phyloP scores from a whole-genome alignment of 2,797 vertebrate species.

The Enteromius afrohamiltoni region DNA sequence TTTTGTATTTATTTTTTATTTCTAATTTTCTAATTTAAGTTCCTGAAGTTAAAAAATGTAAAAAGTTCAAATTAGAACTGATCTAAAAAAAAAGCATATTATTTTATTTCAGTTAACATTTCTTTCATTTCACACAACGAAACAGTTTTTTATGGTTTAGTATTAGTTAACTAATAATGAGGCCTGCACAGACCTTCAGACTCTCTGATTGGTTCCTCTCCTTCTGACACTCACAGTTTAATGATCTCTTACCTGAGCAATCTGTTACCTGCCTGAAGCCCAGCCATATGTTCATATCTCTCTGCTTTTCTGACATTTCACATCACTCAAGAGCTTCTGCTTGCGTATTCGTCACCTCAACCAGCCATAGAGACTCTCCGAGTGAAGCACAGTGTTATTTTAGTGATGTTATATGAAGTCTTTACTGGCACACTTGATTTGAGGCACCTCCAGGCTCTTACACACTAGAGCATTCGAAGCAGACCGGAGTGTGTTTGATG shows the following conservation, averaged over 20 bases:
- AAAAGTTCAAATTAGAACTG: too few relatives aligned
- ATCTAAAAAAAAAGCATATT: too few relatives aligned
- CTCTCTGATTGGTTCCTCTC: not conserved
- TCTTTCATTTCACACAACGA: not conserved
- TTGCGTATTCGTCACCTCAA: not conserved
- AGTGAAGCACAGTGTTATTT: not conserved
- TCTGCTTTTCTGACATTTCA: constrained; percentile 7
- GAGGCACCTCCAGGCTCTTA: not conserved
- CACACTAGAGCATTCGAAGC: not conserved
- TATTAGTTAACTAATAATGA: not conserved
- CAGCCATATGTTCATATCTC: constrained; percentile 21
- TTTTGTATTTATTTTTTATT: too few relatives aligned
- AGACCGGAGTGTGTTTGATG: not conserved
- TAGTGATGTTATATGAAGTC: constrained; percentile 7
- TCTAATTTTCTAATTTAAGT: too few relatives aligned
- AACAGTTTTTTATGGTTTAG: not conserved
- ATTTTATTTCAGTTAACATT: not conserved
- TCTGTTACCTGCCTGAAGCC: constrained; percentile 24
- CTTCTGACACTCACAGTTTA: not conserved
- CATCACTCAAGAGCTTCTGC: not conserved
- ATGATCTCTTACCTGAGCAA: constrained; percentile 4
- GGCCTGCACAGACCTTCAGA: not conserved
- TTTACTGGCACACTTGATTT: not conserved
- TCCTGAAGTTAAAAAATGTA: too few relatives aligned
- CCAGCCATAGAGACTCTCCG: not conserved